Conservation (phyloP, 2,888 invertebrate genomes). For the Creontiades dilutus region DNA sequence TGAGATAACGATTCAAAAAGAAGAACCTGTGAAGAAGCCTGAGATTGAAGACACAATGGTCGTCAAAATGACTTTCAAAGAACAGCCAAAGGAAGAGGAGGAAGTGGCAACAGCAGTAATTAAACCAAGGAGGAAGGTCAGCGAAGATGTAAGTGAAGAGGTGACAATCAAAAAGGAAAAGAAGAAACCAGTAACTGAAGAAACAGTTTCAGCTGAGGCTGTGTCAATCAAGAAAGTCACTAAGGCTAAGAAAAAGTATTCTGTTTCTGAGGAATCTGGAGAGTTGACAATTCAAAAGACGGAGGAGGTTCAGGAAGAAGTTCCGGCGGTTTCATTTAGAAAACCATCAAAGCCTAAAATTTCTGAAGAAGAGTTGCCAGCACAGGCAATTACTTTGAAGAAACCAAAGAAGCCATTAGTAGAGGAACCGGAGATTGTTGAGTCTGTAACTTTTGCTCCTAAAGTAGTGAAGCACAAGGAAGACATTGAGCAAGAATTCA, state of each 20-base stretch:
- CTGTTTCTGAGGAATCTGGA: constrained; percentile 78
- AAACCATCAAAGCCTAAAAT: constrained; percentile 79
- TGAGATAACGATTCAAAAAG: constrained; percentile 77
- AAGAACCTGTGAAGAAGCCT: constrained; percentile 76
- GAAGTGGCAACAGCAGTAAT: constrained; percentile 75
- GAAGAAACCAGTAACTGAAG: constrained; percentile 73
- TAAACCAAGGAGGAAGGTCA: constrained; percentile 75
- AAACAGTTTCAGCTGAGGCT: constrained; percentile 73
- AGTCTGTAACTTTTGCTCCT: constrained; percentile 85
- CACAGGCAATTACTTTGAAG: constrained; percentile 80
- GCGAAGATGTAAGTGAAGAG: constrained; percentile 77
- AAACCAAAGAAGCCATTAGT: constrained; percentile 84
- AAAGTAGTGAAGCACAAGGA: constrained; percentile 81
- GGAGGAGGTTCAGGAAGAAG: constrained; percentile 77
- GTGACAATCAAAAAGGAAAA: constrained; percentile 76
- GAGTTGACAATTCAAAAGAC: constrained; percentile 79
- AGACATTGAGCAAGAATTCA: constrained; percentile 94
- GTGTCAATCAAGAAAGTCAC: constrained; percentile 74
- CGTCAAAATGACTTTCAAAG: constrained; percentile 76
- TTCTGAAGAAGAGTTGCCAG: constrained; percentile 77
- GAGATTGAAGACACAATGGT: constrained; percentile 76
- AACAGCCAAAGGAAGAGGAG: constrained; percentile 76
- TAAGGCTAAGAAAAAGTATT: constrained; percentile 77
- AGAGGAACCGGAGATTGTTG: constrained; percentile 84
- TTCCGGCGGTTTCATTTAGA: constrained; percentile 81